Evolutionary conservation across 2,888 invertebrate genomes (phyloP).

Genomic region (Hydropsyche betteni): DNA sequence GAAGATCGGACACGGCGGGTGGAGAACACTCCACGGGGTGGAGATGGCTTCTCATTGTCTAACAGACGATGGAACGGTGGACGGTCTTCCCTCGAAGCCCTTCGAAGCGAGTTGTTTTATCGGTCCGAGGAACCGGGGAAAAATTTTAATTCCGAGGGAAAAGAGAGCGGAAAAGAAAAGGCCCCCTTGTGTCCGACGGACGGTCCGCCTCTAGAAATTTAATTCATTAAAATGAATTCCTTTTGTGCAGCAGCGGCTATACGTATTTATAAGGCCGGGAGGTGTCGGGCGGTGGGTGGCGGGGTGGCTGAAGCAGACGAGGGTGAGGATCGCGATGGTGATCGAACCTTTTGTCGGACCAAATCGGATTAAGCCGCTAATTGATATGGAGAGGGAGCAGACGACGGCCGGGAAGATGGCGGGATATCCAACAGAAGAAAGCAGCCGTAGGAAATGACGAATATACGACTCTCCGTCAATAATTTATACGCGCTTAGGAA

Average conservation of each 20-base stretch:
- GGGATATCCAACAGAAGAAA: not conserved
- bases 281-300: too few species aligned
- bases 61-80: not conserved
- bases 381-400: constrained; percentile 48
- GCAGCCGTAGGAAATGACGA: constrained; percentile 14
- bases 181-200: constrained; percentile 20
- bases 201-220: constrained; percentile 45
- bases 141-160: constrained; percentile 37
- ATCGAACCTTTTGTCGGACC: constrained; percentile 50
- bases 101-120: constrained; percentile 39
- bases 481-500: too few species aligned
- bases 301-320: too few species aligned
- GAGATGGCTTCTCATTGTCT: constrained; percentile 10
- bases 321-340: constrained; percentile 46
- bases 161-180: constrained; percentile 26
- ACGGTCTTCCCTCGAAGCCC: constrained; percentile 1
- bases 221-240: constrained; percentile 52
- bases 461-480: not conserved
- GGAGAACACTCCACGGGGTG: not conserved
- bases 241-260: constrained; percentile 45
- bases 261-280: constrained; percentile 9
- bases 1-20: too few species aligned
- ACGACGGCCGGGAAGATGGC: not conserved
- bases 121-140: constrained; percentile 24
- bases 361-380: constrained; percentile 51